Evolutionary conservation across 2,888 invertebrate genomes (phyloP).

Genomic region (Camptogramma bilineatum): DNA sequence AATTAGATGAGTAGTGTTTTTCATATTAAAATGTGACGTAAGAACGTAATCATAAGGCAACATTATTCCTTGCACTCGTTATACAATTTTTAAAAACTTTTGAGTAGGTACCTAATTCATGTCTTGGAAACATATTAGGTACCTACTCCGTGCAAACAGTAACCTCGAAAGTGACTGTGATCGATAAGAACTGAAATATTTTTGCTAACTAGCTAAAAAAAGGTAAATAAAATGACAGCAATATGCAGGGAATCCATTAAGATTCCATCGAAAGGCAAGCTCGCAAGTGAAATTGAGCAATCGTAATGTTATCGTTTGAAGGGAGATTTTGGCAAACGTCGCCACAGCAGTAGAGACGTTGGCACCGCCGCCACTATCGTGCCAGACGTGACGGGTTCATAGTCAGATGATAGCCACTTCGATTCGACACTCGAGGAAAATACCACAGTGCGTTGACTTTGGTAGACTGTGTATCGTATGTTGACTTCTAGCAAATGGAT

Average conservation of each 20-base stretch:
- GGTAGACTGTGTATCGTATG: conserved; percentile 42
- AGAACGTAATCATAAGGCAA: neutral
- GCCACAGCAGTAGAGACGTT: conserved; percentile 70
- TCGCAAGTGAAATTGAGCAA: conserved; percentile 28
- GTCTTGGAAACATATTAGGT: too few species aligned
- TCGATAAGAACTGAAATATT: conserved; percentile 18
- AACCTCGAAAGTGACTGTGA: conserved; percentile 8
- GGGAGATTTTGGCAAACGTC: conserved; percentile 50
- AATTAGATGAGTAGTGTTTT: too few species aligned
- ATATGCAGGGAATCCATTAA: conserved; percentile 11
- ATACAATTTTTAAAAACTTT: too few species aligned
- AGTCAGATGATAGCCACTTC: conserved; percentile 54
- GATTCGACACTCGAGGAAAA: conserved; percentile 51
- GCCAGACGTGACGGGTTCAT: conserved; percentile 61
- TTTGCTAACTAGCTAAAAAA: neutral
- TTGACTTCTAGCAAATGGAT: conserved; percentile 44
- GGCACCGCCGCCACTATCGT: conserved; percentile 60
- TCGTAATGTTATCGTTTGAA: conserved; percentile 39
- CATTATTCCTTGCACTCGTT: neutral
- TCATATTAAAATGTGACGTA: too few species aligned
- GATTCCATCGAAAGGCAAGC: conserved; percentile 22
- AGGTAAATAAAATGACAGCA: neutral
- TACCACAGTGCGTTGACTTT: conserved; percentile 61
- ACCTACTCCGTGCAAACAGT: neutral
- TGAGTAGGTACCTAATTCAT: too few species aligned